Base-by-base conservation (phyloP, 2,797 vertebrate species). In the Protonibea diacanthus region DNA sequence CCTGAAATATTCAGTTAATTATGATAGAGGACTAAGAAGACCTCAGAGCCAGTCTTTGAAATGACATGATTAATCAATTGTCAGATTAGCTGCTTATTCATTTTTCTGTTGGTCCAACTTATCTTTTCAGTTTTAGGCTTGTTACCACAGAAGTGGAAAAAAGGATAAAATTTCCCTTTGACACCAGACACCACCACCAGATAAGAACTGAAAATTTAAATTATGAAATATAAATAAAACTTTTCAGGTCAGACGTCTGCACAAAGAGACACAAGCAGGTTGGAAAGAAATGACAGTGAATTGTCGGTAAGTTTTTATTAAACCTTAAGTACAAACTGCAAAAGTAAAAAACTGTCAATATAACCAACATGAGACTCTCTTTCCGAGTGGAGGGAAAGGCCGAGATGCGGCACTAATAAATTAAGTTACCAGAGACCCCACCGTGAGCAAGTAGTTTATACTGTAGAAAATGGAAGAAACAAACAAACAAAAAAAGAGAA, bases 271-370 rank as follows among this genome's bases (percentile, higher is more conserved):
- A 86, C 40, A 53, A 71, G 73, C 64, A 68, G 45, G 72, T 76
- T 81, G 77, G 78, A 92, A 95, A 93, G 79, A 91, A 88, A 70
- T 91, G 89, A 94, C 94, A 95, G 89, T 93, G 94, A 95, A 93
- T 91, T 94, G 94, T 95, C 91, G 62, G 89, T 92, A 95, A 93
- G 95, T 97, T 99, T 99, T 99, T 99, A 99, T 99, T 99, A 98
- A 99, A 98, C 97, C 97, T 99, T 93, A 96, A 97, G 96, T 99
- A 99, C 97, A 99, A 99, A 99, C 96, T 97, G 96, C 96, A 97
- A 97, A 98, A 97, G 96, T 98, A 97, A 98, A 96, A 96, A 97
- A 97, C 97, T 97, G 97, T 96, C 97, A 97, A 97, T 92, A 93
- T 96, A 97, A 98, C 97, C 96, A 97, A 97, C 97, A 97, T 96